Base-by-base conservation (phyloP, 2,888 invertebrate species). In the Ommatoiulus sabulosus region DNA sequence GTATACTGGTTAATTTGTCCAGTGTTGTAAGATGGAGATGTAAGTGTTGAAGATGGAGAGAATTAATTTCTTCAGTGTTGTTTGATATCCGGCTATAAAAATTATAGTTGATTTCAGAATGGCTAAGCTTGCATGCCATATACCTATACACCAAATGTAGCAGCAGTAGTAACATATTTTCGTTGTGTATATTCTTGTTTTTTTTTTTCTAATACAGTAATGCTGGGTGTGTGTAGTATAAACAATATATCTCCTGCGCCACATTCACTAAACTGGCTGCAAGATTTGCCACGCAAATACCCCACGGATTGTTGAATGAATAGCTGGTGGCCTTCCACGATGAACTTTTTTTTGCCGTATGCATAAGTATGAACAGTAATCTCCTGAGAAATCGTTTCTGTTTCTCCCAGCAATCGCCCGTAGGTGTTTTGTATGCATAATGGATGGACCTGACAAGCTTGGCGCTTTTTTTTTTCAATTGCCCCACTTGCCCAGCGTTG, bases 381-480 rank as follows among this genome's bases (percentile, higher is more conserved):
- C 72, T 72, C 72, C 6, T 72, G 72, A 72, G 72, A 72, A 72
- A 72, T 72, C 72, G 72, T 24, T 72, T 5, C 72, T 72, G 24
- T 72, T 72, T 72, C 72, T 24, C 72, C 8, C 24, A 72, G 72
- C 72, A 72, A 72, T 24, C 72, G 72, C 24, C 72, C 24, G 12
- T 72, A 72, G 72, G 72, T n/a, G 72, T 72, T 72, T 72, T 72
- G 72, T n/a, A 72, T 72, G 72, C 72, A 72, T 72, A 24, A 72
- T 72, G 24, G 7, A 72, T 72, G 72, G 24, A 0, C 72, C 24
- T 72, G 72, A 72, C 72, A 72, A 72, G 24, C 72, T 10, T n/a
- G 24, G 8, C 6, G 24, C 72, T 72, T 72, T n/a, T 52, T 35
- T 35, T 35, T 72, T 72, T 72, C 72, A 72, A 72, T 72, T 72